phyloP scores from a whole-genome alignment of 1,140 invertebrate genomes.

The Drosophila orosa region DNA sequence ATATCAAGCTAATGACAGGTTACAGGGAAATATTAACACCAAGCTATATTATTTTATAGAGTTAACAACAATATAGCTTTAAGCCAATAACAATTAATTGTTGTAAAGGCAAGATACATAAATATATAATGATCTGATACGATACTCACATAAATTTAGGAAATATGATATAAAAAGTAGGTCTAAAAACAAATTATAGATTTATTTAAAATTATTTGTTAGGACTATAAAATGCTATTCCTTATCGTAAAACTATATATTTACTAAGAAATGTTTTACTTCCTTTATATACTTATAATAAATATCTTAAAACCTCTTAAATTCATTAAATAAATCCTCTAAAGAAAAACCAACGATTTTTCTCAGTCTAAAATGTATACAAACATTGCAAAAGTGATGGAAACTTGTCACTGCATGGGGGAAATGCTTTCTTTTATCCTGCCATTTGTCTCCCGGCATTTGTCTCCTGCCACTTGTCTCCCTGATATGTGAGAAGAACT shows the following conservation, averaged over 20 bases:
- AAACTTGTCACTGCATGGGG: conserved; percentile 33
- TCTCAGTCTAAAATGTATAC: not conserved
- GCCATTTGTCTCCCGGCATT: not conserved
- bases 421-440: conserved; percentile 2
- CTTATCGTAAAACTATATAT: too few relatives aligned
- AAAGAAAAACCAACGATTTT: not conserved
- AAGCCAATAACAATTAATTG: not conserved
- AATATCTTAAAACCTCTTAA: too few relatives aligned
- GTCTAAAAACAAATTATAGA: not conserved
- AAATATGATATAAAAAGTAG: not conserved
- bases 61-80: not conserved
- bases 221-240: not conserved
- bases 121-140: too few relatives aligned
- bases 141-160: too few relatives aligned
- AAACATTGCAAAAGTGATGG: conserved; percentile 12
- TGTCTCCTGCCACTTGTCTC: not conserved
- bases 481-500: conserved; percentile 13
- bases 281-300: not conserved
- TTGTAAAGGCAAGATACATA: too few relatives aligned
- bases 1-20: not conserved
- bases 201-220: not conserved
- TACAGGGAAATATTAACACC: not conserved
- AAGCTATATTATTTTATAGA: not conserved
- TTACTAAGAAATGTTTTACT: too few relatives aligned
- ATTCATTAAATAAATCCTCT: not conserved